Evolutionary conservation across 2,888 invertebrate genomes (phyloP).

Genomic region (Drosophila neotestacea): DNA sequence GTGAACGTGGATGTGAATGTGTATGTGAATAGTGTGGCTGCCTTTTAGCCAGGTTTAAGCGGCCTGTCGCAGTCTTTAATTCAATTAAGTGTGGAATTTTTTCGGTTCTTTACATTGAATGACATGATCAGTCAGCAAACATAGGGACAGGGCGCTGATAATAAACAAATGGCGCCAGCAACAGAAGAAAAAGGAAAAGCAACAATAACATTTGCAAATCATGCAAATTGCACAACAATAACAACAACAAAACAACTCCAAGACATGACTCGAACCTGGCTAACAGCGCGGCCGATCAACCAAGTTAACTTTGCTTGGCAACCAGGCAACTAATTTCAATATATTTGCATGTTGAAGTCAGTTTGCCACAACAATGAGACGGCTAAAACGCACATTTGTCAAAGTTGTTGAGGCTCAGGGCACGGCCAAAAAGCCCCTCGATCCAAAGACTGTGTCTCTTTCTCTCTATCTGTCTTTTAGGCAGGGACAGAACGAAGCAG

Average conservation of each 20-base stretch:
- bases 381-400: conserved; percentile 77
- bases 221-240: conserved; percentile 71
- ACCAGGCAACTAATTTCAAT: conserved; percentile 75
- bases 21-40: conserved; percentile 16
- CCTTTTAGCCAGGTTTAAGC: conserved; percentile 26
- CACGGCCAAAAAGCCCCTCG: conserved; percentile 44
- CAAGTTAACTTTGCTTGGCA: conserved; percentile 44
- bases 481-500: conserved; percentile 11
- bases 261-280: conserved; percentile 61
- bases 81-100: conserved; percentile 76
- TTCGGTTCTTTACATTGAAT: conserved; percentile 47
- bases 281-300: conserved; percentile 39
- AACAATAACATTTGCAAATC: conserved; percentile 65
- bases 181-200: conserved; percentile 31
- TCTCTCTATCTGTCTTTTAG: not conserved
- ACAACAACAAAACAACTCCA: conserved; percentile 35
- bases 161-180: conserved; percentile 76
- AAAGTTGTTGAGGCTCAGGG: conserved; percentile 49
- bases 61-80: conserved; percentile 57
- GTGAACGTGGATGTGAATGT: conserved; percentile 13
- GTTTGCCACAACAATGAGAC: conserved; percentile 76
- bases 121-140: conserved; percentile 49
- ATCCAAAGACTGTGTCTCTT: not conserved
- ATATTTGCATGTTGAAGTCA: conserved; percentile 77
- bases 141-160: conserved; percentile 48